Evolutionary conservation across 2,797 vertebrate species (phyloP).

Genomic region (Enoplosus armatus): DNA sequence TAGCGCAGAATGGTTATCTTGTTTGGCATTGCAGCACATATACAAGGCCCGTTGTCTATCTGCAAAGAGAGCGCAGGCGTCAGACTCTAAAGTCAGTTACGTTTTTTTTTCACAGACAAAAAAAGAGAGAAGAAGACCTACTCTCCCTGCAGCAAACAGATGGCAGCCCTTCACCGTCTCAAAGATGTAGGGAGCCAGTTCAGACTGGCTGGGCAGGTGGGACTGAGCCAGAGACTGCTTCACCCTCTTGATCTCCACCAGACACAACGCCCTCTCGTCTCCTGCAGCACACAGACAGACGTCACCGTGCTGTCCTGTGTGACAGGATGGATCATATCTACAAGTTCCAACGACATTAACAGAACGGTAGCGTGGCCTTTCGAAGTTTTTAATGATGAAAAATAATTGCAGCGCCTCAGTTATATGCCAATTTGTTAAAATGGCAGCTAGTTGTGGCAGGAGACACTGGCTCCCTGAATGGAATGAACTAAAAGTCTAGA

Average conservation of each 20-base stretch:
- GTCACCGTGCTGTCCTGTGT: slow-evolving; percentile 2
- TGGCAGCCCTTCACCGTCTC: slow-evolving; percentile 99
- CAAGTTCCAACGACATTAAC: neutral
- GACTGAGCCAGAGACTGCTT: slow-evolving; percentile 97
- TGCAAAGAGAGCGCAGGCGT: slow-evolving; percentile 66
- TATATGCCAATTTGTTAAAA: neutral
- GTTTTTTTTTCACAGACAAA: neutral
- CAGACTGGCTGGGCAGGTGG: slow-evolving; percentile 95
- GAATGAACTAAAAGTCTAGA: neutral
- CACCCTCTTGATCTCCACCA: slow-evolving; percentile 97
- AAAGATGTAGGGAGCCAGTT: slow-evolving; percentile 92
- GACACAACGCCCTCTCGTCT: slow-evolving; percentile 94
- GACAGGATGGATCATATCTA: slow-evolving; percentile 5
- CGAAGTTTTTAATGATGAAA: neutral
- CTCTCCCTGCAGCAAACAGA: slow-evolving; percentile 95
- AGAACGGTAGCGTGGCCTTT: neutral
- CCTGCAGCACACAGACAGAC: slow-evolving; percentile 81
- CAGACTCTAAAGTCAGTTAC: neutral
- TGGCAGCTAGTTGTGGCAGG: neutral
- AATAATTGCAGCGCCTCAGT: neutral
- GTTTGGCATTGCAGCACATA: slow-evolving; percentile 97
- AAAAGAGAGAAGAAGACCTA: slow-evolving; percentile 62
- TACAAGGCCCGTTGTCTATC: slow-evolving; percentile 95
- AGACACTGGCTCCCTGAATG: neutral
- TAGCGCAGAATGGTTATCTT: slow-evolving; percentile 96